Percentiles rank a stretch among this genome's conserved stretches.
Evolutionary conservation across 2,888 invertebrate species (phyloP).

Genomic region (Yponomeuta sedellus): DNA sequence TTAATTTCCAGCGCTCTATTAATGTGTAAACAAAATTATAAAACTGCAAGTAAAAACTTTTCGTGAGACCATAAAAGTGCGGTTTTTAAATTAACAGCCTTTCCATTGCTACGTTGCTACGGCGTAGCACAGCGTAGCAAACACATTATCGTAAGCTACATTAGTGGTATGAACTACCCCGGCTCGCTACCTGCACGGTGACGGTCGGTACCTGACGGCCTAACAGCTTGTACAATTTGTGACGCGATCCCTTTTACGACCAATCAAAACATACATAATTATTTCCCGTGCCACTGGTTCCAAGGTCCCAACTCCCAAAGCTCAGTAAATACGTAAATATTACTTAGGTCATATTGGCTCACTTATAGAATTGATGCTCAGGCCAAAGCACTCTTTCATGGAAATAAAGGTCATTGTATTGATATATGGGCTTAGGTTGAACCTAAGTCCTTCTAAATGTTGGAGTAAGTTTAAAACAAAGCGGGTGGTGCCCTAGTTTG

Average conservation of each 20-base stretch:
- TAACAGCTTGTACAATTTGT: not conserved
- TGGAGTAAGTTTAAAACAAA: not conserved
- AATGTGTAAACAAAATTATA: slow-evolving; percentile 4
- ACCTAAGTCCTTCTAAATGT: not conserved
- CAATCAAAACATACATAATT: slow-evolving; percentile 3
- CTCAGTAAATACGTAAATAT: not conserved
- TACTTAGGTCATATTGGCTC: not conserved
- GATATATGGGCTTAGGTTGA: not conserved
- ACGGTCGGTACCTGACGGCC: not conserved
- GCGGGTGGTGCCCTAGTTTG: not conserved
- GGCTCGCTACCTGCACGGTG: not conserved
- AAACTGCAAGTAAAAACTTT: not conserved
- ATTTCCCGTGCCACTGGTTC: not conserved
- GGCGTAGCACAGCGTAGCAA: not conserved
- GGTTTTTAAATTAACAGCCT: slow-evolving; percentile 3
- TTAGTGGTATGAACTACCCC: not conserved
- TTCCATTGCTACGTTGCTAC: slow-evolving; percentile 1
- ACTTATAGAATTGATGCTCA: not conserved
- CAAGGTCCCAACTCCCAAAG: not conserved
- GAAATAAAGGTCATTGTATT: not conserved
- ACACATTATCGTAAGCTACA: not conserved
- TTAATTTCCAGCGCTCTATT: not conserved
- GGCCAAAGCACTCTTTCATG: not conserved
- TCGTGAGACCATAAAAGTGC: not conserved
- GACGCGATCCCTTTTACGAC: slow-evolving; percentile 7